Base-by-base conservation (phyloP, 2,888 invertebrate species). In the Arrhopalites spinosus region DNA sequence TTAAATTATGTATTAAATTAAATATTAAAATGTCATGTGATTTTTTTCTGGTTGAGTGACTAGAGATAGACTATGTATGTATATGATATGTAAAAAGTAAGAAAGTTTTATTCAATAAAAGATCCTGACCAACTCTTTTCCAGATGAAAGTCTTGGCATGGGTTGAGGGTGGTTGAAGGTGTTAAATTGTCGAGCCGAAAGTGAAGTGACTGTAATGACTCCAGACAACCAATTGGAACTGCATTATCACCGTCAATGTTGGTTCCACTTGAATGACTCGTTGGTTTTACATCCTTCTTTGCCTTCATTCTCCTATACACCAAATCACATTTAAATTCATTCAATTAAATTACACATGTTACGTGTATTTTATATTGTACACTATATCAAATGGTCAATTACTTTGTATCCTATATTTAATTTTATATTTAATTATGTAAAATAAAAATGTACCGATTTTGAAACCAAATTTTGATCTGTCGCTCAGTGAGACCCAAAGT, bases 291-390 rank as follows among this genome's bases (percentile, higher is more conserved):
- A 27, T 88, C 88, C 79, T 87, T 87, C 83, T 87, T 87, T 83
- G 85, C 85, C 82, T 87, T 87, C 87, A 87, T 87, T 47, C 87
- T 83, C 66, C 87, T 83, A 81, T n/a, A n/a, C n/a, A n/a, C n/a
- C n/a, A n/a, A n/a, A n/a, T n/a, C n/a, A n/a, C n/a, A n/a, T n/a
- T 87, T 87, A 83, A n/a, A n/a, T n/a, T n/a, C n/a, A n/a, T n/a
- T n/a, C 36, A 36, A 36, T 36, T 36, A 36, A 36, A 36, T 36
- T 3, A 36, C 3, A 36, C 36, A 36, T 36, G 3, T 36, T 36
- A 36, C 11, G n/a, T n/a, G n/a, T n/a, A n/a, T n/a, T n/a, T n/a
- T n/a, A n/a, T n/a, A n/a, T n/a, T n/a, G n/a, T n/a, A n/a, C n/a
- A n/a, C n/a, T n/a, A n/a, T n/a, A n/a, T n/a, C n/a, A n/a, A n/a